phyloP scores from a whole-genome alignment of 2,113 vertebrate genomes.

The Brachypodius melanocephalos region DNA sequence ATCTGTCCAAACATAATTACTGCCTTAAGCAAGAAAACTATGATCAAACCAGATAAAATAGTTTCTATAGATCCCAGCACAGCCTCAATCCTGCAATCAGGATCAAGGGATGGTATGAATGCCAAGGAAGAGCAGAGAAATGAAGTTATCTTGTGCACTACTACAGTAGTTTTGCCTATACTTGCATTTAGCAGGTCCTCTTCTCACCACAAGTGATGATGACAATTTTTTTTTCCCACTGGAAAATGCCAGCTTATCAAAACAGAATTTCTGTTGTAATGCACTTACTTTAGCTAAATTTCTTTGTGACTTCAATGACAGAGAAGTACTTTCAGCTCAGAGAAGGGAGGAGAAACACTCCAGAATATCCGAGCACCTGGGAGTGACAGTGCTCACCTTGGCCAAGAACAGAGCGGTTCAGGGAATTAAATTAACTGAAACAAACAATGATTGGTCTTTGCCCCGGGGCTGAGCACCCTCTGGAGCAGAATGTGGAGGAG shows the following conservation, averaged over 20 bases:
- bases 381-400: not conserved
- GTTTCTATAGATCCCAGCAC: not conserved
- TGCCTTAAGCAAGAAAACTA: not conserved
- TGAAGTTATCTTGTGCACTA: not conserved
- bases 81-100: not conserved
- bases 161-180: not conserved
- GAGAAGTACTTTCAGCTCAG: not conserved
- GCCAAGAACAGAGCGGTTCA: not conserved
- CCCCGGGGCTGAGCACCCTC: not conserved
- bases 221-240: not conserved
- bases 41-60: not conserved
- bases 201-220: not conserved
- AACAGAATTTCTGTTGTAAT: not conserved
- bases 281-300: not conserved
- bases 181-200: not conserved
- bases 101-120: not conserved
- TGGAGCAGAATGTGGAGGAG: not conserved
- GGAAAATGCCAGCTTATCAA: not conserved
- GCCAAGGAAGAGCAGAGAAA: not conserved
- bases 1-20: not conserved
- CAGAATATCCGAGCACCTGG: accelerated
- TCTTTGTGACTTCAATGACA: not conserved
- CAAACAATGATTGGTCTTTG: not conserved
- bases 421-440: not conserved
- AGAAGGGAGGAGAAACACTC: not conserved